Evolutionary conservation across 2,888 invertebrate genomes (phyloP), one percentile per base, ranked within the genome.

Genomic region (Lasioglossum morio): DNA sequence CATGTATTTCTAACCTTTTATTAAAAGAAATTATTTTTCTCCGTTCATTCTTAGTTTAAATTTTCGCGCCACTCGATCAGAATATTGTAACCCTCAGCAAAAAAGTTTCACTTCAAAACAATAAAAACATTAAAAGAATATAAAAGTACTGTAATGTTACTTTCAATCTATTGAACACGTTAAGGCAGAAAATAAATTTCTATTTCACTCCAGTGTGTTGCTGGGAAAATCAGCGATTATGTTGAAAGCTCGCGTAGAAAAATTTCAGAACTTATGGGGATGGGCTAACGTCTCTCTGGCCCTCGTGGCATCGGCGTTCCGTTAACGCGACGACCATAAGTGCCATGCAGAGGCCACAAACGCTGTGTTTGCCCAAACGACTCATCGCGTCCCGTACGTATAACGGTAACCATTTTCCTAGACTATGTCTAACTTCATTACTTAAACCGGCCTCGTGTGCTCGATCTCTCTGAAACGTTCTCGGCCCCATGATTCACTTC

Each of bases 371-470:
- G 37, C 19, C 16, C 23, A 46, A 66, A n/a, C 19, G 60, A 66
- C 77, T 34, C n/a, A 14, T 46, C 30, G 37, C 4, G 40, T 37
- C 27, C 7, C 19, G 19, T 27, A 23, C 30, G 43, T 30, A 43
- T 60, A 72, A 60, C 72, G 16, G n/a, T 2, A 19, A 72, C 72
- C 78, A 60, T 23, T 60, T 60, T n/a, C 72, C 23, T 10, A 43
- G 19, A 69, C 76, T 85, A 46, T 57, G 79, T 63, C 74, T 63
- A 74, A 77, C 70, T 79, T 82, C 72, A 87, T 87, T 78, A 85
- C 70, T 76, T 40, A 34, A 72, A 53, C 80, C 46, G 63, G 74
- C 72, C 43, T 37, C 43, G 48, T 46, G 27, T 75, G 23, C 16
- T 57, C 48, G 40, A 16, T 30, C 34, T 37, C 19, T 23, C 34